Evolutionary conservation across 2,888 invertebrate genomes (phyloP).

Genomic region (Drosophila picticornis): DNA sequence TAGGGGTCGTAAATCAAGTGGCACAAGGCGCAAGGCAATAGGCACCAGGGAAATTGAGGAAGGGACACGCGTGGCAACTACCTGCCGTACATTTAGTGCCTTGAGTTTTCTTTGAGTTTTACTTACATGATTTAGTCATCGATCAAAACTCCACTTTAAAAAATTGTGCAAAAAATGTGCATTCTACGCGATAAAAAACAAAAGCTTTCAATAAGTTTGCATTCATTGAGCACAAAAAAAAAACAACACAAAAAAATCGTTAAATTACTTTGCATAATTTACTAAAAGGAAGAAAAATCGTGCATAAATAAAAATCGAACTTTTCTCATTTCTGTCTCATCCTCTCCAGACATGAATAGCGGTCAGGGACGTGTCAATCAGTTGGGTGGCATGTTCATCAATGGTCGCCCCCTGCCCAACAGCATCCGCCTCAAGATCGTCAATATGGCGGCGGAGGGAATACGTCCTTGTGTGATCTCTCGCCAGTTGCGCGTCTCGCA

Average conservation of each 20-base stretch:
- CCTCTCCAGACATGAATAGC: constrained; percentile 85
- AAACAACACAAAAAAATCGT: not conserved
- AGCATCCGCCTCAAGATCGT: constrained; percentile 97
- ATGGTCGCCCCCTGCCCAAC: constrained; percentile 97
- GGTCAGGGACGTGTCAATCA: constrained; percentile 98
- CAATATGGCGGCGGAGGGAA: constrained; percentile 97
- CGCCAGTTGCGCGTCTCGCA: constrained; percentile 97
- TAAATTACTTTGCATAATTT: not conserved
- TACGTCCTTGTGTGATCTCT: constrained; percentile 97
- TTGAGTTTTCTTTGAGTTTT: too few species aligned
- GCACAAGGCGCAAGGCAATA: constrained; percentile 54
- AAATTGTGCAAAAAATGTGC: not conserved
- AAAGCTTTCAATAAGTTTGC: not conserved
- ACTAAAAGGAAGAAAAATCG: too few species aligned
- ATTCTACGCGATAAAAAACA: not conserved
- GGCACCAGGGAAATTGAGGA: constrained; percentile 16
- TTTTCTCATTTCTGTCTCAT: constrained; percentile 12
- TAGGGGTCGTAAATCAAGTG: constrained; percentile 80
- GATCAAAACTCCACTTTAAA: too few species aligned
- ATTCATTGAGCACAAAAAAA: too few species aligned
- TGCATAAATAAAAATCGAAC: not conserved
- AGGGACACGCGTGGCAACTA: constrained; percentile 14
- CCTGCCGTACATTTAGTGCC: not conserved
- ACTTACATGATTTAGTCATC: not conserved
- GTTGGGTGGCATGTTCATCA: constrained; percentile 98